Evolutionary conservation across 2,888 invertebrate genomes (phyloP), one percentile per base, ranked within the genome.

Genomic region (Sinohyriopsis cumingii): DNA sequence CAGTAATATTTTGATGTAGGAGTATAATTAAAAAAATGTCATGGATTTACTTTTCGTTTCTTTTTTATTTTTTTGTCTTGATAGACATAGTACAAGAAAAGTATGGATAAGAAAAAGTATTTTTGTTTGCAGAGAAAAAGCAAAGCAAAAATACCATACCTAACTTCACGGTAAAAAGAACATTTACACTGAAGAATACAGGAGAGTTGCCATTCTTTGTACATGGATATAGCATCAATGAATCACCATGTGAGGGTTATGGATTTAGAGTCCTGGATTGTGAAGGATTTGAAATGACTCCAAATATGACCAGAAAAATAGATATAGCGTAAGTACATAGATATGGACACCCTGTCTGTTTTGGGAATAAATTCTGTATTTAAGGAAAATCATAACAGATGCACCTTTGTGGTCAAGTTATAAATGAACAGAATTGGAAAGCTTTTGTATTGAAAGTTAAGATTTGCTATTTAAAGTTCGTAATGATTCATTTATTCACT

Each of bases 141-240:
- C 81, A 81, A 61, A 82, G 75, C 56, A 87, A 86, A 75, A 85
- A 77, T 67, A 79, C 92, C 33, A 89, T 91, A 67, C 93, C 94
- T 5, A 93, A 93, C 89, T 91, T 95, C 66, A 94, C 94, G 18
- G 94, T 95, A 24, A 94, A 94, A 82, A 93, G 96, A 72, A 93
- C 95, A 60, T 97, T 97, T 89, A 93, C 93, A 18, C 95, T 95
- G 28, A 93, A 94, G 81, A 99, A 99, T 91, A 94, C 95, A n/a
- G 98, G 98, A 2, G 95, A 95, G 86, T 92, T 97, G 79, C 93
- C 95, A n/a, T 93, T 98, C 84, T 92, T 93, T 79, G 93, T 97
- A 76, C 92, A 92, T 77, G 92, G 93, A 67, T 93, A 94, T 82
- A 92, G 91, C 65, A 93, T 95, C 76, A 94, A 93, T 84, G 93